These are phyloP conservation scores for Salmo trutta DNA, from an alignment of 2,797 vertebrate genomes.

Conservation along the genomic window DNA sequence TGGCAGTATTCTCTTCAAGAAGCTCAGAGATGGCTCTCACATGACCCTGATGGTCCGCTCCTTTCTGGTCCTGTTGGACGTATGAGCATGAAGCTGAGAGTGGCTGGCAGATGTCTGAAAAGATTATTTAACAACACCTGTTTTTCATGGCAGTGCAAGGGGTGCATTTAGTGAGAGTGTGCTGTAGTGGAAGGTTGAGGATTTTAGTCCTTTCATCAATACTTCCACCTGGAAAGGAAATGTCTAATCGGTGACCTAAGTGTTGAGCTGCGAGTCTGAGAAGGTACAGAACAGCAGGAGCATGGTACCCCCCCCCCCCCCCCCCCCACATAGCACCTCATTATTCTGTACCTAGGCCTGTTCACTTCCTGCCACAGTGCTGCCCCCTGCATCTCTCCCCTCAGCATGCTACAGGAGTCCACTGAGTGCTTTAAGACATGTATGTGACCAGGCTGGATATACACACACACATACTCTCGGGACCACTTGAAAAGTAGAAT, in stretches of 20 bases:
- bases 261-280: not conserved
- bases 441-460: no score
- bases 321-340: conserved; percentile 17
- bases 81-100: conserved; percentile 12
- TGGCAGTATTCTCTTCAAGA: conserved; percentile 10
- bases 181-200: conserved; percentile 24
- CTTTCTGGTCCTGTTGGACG: conserved; percentile 5
- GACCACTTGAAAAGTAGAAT: not conserved
- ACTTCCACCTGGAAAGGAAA: conserved; percentile 15
- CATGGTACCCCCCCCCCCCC: not conserved
- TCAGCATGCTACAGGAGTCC: conserved; percentile 46
- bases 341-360: conserved; percentile 12
- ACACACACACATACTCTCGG: conserved; percentile 1
- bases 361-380: conserved; percentile 52
- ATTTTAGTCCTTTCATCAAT: conserved; percentile 31
- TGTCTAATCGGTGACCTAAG: not conserved
- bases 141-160: not conserved
- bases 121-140: no score
- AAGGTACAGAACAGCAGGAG: conserved; percentile 3
- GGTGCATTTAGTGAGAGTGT: not conserved
- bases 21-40: conserved; percentile 20
- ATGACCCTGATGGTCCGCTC: not conserved
- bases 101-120: not conserved
- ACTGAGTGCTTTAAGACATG: not conserved
- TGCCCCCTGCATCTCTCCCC: conserved; percentile 32